Evolutionary conservation across 1,140 invertebrate genomes (phyloP).

Genomic region (Hermetia illucens): DNA sequence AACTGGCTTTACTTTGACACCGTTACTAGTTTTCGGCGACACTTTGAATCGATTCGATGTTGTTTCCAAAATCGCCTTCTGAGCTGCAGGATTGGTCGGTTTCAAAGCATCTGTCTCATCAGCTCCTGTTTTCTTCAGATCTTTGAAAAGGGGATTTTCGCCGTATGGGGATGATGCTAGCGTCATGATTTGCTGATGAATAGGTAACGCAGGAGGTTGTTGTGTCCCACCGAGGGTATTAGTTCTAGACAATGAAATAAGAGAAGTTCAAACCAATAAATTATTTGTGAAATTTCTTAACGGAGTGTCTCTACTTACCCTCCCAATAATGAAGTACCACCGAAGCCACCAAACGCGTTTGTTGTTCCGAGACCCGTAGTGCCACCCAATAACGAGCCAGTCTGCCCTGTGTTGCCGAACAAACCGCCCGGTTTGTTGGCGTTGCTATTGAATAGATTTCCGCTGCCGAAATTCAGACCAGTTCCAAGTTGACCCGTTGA

Average conservation of each 20-base stretch:
- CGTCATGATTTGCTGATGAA: constrained; percentile 52
- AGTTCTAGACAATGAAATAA: constrained; percentile 11
- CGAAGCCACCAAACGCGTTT: constrained; percentile 13
- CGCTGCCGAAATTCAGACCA: constrained; percentile 31
- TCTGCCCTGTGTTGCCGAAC: constrained; percentile 32
- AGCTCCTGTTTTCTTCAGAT: constrained; percentile 39
- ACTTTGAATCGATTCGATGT: constrained; percentile 43
- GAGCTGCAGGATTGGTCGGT: constrained; percentile 52
- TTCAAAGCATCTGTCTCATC: constrained; percentile 56
- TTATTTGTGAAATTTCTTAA: neutral
- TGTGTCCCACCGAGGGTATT: constrained; percentile 12
- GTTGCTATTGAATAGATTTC: constrained; percentile 34
- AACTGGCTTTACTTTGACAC: constrained; percentile 45
- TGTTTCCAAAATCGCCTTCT: constrained; percentile 41
- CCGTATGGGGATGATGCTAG: constrained; percentile 60
- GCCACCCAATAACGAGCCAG: constrained; percentile 16
- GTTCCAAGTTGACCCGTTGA: constrained; percentile 14
- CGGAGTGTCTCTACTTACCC: neutral
- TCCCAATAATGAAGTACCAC: constrained; percentile 5
- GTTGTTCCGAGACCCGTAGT: constrained; percentile 12
- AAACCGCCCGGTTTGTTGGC: constrained; percentile 37
- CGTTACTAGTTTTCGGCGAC: constrained; percentile 38
- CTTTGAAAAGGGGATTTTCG: constrained; percentile 62
- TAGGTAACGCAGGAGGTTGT: constrained; percentile 31
- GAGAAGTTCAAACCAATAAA: constrained; percentile 12